Evolutionary conservation across 2,888 invertebrate genomes (phyloP).

Genomic region (Bhutanitis thaidina): DNA sequence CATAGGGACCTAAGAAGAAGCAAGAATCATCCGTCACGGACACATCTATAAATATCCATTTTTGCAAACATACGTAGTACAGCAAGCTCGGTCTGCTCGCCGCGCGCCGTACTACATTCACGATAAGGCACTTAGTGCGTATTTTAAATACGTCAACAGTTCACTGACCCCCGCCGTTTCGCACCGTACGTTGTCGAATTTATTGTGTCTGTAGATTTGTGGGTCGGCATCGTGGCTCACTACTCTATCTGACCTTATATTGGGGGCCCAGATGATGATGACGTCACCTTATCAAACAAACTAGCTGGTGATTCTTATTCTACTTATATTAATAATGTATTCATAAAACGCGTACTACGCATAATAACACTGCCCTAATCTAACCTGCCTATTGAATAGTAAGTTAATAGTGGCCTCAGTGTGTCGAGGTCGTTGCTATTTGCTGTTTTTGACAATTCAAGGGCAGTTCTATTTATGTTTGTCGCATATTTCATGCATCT

Average conservation of each 20-base stretch:
- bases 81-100: conserved; percentile 56
- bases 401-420: conserved; percentile 53
- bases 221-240: conserved; percentile 58
- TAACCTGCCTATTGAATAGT: conserved; percentile 63
- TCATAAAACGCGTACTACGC: conserved; percentile 60
- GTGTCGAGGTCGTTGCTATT: conserved; percentile 74
- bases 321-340: conserved; percentile 50
- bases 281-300: conserved; percentile 65
- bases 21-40: conserved; percentile 64
- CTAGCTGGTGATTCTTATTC: conserved; percentile 69
- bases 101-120: conserved; percentile 67
- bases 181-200: conserved; percentile 71
- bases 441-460: conserved; percentile 71
- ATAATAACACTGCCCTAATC: conserved; percentile 72
- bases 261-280: conserved; percentile 66
- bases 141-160: conserved; percentile 78
- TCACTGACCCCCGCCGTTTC: conserved; percentile 69
- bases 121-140: conserved; percentile 75
- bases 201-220: conserved; percentile 79
- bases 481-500: neutral
- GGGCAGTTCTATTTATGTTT: conserved; percentile 42
- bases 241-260: conserved; percentile 65
- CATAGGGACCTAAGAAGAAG: conserved; percentile 56
- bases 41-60: conserved; percentile 71
- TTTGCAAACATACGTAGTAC: conserved; percentile 60